Base-by-base conservation (phyloP, 2,888 invertebrate genomes). In the Tuberolachnus salignus region DNA sequence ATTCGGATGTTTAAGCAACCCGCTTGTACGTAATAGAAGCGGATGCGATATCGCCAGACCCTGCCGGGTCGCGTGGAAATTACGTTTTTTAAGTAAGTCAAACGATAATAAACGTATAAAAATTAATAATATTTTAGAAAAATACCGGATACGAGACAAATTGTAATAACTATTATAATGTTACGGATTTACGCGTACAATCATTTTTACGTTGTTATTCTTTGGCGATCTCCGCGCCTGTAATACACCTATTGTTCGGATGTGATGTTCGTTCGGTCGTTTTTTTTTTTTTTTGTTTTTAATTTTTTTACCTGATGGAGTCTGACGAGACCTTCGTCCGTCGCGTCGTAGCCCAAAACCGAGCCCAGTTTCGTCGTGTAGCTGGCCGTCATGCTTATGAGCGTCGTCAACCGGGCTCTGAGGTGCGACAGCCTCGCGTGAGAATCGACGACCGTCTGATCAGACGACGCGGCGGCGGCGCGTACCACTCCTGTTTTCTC, bases 341-440 rank as follows among this genome's bases (percentile, higher is more conserved):
- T 23, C 26, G 46, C 46, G 83, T 90, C 89, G 81, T 89, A 87
- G 80, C 93, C 92, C 8, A 94, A 88, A 1, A 92, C 92, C 0
- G 92, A 91, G 81, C 92, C 93, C 82, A 94, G 87, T 87, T 93
- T 93, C 80, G 94, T 88, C 59, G 93, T 91, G 86, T 95, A 94
- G 84, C 94, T 91, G 81, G 91, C 91, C 49, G 94, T 93, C 82
- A 96, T 89, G 84, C 93, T 90, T 84, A 93, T 91, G 80, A 96
- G 88, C 6, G 94, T 92, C 85, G 93, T 92, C 81, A 96, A 55
- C 66, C 81, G 59, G 19, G 80, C 53, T 21, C 93, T 89, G 61
- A 95, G 88, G 85, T 94, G 93, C 80, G 91, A 92, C 84, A 95
- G 88, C 82, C 92, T 86, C 85, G 73, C 85, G 85, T 82, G 83